Percentiles rank a stretch among this genome's conserved stretches.
Conservation (phyloP, 1,140 invertebrate species). For the Lasaia peninsularis region DNA sequence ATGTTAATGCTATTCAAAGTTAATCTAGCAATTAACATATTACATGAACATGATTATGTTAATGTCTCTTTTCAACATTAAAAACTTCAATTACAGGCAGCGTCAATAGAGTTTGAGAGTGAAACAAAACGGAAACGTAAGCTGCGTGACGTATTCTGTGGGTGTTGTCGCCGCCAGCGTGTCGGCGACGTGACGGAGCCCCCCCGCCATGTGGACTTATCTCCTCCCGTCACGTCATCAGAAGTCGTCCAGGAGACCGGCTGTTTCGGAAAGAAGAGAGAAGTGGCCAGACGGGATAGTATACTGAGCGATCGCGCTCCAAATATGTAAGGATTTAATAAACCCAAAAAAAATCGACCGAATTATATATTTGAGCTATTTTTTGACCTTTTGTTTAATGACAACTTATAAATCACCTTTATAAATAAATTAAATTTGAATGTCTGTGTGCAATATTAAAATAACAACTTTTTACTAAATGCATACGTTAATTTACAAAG, state of each 20-base stretch:
- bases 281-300: conserved; percentile 61
- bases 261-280: conserved; percentile 51
- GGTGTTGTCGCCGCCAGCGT: conserved; percentile 44
- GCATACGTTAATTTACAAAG: no score
- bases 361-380: no score
- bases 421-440: no score
- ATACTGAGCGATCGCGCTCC: conserved; percentile 56
- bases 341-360: no score
- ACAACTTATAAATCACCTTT: no score
- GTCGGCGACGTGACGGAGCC: conserved; percentile 45
- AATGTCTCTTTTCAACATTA: no score
- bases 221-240: conserved; percentile 34
- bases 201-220: conserved; percentile 35
- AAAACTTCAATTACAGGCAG: conserved; percentile 32
- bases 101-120: conserved; percentile 60
- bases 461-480: no score
- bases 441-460: no score
- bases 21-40: no score
- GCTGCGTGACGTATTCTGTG: conserved; percentile 52
- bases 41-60: no score
- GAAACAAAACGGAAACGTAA: conserved; percentile 61
- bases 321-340: conserved; percentile 3
- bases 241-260: conserved; percentile 39
- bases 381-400: no score
- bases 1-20: no score